phyloP scores from a whole-genome alignment of 2,113 vertebrate genomes.

The Isichthys henryi region DNA sequence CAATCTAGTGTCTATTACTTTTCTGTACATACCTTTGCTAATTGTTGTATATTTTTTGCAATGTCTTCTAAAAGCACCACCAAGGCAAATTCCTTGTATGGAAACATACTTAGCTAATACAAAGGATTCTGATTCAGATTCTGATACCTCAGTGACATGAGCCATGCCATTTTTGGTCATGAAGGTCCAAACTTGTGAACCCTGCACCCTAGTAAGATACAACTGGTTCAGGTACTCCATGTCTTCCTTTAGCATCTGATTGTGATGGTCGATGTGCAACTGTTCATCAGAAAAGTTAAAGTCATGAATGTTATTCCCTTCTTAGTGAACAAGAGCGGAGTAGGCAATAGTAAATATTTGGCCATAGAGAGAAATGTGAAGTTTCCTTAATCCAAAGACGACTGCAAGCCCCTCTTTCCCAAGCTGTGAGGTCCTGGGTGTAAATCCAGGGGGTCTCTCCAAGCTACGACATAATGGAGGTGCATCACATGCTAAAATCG shows the following conservation, averaged over 20 bases:
- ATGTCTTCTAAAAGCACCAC: no score
- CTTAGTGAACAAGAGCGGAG: not conserved
- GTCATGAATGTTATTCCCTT: not conserved
- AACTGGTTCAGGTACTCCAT: not conserved
- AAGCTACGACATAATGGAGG: not conserved
- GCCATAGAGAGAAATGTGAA: not conserved
- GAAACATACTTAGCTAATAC: no score
- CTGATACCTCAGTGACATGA: not conserved
- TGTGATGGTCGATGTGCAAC: not conserved
- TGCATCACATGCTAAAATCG: not conserved
- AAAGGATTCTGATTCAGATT: no score
- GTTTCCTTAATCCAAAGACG: not conserved
- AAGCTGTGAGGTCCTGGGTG: not conserved
- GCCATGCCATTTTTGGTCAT: not conserved
- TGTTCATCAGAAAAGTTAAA: not conserved
- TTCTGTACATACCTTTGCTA: no score
- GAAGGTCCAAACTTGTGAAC: not conserved
- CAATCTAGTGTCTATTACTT: no score
- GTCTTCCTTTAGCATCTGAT: not conserved
- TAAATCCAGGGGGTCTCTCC: not conserved
- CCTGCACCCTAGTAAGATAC: not conserved
- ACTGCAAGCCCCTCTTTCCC: not conserved
- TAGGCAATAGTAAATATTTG: not conserved
- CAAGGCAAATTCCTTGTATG: no score
- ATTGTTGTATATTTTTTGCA: no score